These are phyloP conservation scores for Mycetomoellerius zeteki DNA, from an alignment of 1,140 invertebrate genomes.

Conservation along the genomic window DNA sequence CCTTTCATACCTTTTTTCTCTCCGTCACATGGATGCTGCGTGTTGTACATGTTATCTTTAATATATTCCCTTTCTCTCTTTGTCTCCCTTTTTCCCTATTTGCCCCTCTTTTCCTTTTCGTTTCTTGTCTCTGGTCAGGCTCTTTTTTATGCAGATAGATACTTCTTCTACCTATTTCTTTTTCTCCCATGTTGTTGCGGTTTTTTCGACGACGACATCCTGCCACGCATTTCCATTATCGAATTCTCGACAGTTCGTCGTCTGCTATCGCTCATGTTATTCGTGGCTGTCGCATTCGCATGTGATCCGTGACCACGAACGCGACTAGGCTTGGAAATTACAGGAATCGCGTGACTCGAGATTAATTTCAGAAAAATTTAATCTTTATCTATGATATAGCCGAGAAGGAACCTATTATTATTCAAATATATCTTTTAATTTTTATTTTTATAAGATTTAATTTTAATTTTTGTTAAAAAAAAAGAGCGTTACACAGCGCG, in stretches of 20 bases:
- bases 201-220: slow-evolving; percentile 67
- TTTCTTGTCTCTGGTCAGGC: slow-evolving; percentile 45
- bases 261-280: slow-evolving; percentile 62
- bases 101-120: slow-evolving; percentile 40
- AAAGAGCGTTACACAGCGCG: too few species aligned
- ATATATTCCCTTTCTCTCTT: slow-evolving; percentile 16
- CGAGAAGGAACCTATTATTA: background rate
- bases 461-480: background rate
- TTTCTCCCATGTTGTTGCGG: slow-evolving; percentile 46
- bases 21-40: background rate
- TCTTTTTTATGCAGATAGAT: slow-evolving; percentile 51
- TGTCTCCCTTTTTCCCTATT: slow-evolving; percentile 25
- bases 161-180: background rate
- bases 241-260: slow-evolving; percentile 72
- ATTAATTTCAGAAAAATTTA: background rate
- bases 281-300: slow-evolving; percentile 37
- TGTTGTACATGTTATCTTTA: background rate
- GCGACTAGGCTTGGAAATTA: slow-evolving; percentile 64
- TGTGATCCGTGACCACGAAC: background rate
- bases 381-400: background rate
- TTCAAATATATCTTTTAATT: background rate
- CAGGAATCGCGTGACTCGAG: background rate
- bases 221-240: slow-evolving; percentile 74
- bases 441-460: background rate
- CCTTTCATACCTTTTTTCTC: slow-evolving; percentile 12